Evolutionary conservation across 2,888 invertebrate species (phyloP).

Genomic region (Leptopilina syphax): DNA sequence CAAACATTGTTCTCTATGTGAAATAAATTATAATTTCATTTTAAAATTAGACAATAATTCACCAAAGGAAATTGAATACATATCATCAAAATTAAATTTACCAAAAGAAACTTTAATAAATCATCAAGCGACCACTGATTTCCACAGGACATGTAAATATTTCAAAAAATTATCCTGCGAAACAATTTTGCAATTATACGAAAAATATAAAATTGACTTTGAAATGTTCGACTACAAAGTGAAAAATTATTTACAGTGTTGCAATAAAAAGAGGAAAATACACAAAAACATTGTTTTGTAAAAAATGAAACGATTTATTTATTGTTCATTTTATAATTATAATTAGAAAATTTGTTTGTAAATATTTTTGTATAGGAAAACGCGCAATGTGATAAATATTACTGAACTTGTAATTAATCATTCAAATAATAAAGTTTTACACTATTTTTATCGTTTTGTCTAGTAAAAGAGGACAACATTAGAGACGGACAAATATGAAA

Average conservation of each 20-base stretch:
- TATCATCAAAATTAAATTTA: slow-evolving; percentile 63
- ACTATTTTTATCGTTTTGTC: not conserved
- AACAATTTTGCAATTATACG: slow-evolving; percentile 65
- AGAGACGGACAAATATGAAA: not conserved
- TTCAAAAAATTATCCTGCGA: slow-evolving; percentile 66
- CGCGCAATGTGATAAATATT: slow-evolving; percentile 26
- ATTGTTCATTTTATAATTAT: slow-evolving; percentile 29
- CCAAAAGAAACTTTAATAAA: slow-evolving; percentile 58
- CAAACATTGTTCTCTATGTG: slow-evolving; percentile 71
- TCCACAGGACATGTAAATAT: slow-evolving; percentile 68
- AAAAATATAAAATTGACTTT: slow-evolving; percentile 72
- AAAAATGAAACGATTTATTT: slow-evolving; percentile 37
- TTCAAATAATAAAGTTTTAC: slow-evolving; percentile 32
- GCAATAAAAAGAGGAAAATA: slow-evolving; percentile 40
- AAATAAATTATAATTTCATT: slow-evolving; percentile 67
- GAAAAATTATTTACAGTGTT: slow-evolving; percentile 67
- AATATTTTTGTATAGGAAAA: slow-evolving; percentile 6
- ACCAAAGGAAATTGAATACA: slow-evolving; percentile 61
- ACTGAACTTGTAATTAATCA: slow-evolving; percentile 18
- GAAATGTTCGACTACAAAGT: slow-evolving; percentile 72
- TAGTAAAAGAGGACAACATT: not conserved
- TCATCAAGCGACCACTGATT: slow-evolving; percentile 66
- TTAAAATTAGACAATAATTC: slow-evolving; percentile 70
- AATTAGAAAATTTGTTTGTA: not conserved
- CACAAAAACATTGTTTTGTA: not conserved